Percentiles rank a stretch among this genome's conserved stretches.
These are phyloP conservation scores for Agapornis roseicollis DNA, from an alignment of 2,113 vertebrate genomes.

Conservation along the genomic window DNA sequence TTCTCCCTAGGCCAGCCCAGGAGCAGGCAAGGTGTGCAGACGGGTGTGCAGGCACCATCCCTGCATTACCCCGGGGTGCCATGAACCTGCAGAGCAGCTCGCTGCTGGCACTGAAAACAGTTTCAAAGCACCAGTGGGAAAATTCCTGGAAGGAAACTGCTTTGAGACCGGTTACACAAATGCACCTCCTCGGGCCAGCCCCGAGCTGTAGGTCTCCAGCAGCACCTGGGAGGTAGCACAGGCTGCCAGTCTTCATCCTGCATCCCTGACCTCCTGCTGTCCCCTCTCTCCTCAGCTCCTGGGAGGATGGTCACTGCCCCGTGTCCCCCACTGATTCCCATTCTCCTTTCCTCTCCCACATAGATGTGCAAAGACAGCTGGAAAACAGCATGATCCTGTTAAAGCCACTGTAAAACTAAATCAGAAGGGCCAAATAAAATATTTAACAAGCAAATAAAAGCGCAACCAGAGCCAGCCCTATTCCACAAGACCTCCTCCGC, in stretches of 20 bases:
- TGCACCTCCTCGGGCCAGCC: fast-evolving
- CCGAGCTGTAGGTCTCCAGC: background rate
- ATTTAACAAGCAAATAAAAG: slow-evolving; percentile 59
- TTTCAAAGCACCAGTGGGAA: background rate
- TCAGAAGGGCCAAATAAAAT: slow-evolving; percentile 53
- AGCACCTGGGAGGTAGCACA: background rate
- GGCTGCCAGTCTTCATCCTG: background rate
- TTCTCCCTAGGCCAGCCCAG: background rate
- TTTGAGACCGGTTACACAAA: background rate
- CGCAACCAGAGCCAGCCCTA: fast-evolving
- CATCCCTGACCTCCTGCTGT: fast-evolving
- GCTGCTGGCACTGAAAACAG: fast-evolving
- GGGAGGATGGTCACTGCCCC: fast-evolving
- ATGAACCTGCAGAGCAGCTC: background rate
- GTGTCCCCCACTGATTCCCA: fast-evolving
- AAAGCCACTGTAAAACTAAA: slow-evolving; percentile 39
- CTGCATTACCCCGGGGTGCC: background rate
- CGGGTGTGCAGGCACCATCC: fast-evolving
- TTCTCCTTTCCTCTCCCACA: background rate
- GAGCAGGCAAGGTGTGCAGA: fast-evolving
- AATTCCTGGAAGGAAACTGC: background rate
- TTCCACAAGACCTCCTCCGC: background rate
- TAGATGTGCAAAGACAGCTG: background rate
- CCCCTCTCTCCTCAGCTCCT: background rate
- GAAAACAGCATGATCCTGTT: background rate